Conservation (phyloP, 2,797 vertebrate species). For the Onychomys arenicola region DNA sequence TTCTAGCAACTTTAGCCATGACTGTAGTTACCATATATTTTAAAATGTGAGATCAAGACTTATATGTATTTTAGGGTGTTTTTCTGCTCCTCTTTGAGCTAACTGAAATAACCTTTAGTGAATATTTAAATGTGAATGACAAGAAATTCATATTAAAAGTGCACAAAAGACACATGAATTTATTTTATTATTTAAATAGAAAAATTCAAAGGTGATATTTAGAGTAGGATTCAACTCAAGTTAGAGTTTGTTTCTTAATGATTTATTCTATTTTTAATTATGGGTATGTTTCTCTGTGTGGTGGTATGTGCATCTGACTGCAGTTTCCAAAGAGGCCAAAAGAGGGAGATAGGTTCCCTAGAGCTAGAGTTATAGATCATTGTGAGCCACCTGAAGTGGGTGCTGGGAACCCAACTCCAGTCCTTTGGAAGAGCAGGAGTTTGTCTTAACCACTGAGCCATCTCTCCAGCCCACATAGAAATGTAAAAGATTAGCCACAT, state of each 20-base stretch:
- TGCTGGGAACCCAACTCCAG: background rate
- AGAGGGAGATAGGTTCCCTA: background rate
- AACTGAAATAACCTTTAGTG: background rate
- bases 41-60: background rate
- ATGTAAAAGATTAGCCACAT: background rate
- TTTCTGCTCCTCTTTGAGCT: background rate
- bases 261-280: background rate
- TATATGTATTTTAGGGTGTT: background rate
- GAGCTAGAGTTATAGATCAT: background rate
- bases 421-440: background rate
- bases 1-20: background rate
- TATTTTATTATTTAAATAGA: background rate
- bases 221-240: background rate
- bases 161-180: background rate
- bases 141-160: background rate
- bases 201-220: background rate
- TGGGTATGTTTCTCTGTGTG: background rate
- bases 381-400: background rate
- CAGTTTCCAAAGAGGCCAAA: background rate
- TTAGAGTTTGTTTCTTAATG: background rate
- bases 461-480: background rate
- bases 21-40: background rate
- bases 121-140: slow-evolving; percentile 39
- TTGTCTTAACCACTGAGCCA: background rate
- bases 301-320: background rate